phyloP scores from a whole-genome alignment of 2,113 vertebrate genomes.

The Chrysochloris asiatica region DNA sequence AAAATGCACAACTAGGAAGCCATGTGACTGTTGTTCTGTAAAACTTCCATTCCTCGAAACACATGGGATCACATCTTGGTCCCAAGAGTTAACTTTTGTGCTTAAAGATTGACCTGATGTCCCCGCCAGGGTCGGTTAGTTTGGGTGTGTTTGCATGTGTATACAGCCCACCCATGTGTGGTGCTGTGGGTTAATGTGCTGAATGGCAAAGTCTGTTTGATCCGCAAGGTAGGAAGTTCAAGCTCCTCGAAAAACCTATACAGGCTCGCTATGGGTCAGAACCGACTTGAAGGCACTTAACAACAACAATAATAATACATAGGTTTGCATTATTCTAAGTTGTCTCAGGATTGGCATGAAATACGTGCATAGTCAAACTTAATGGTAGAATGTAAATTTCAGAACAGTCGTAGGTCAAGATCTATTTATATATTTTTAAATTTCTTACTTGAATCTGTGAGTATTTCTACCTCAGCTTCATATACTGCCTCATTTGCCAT shows the following conservation, averaged over 20 bases:
- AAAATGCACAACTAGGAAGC: too few species aligned
- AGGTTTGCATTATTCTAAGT: neutral
- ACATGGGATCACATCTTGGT: too few species aligned
- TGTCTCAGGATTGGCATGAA: neutral
- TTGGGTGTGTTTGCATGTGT: neutral
- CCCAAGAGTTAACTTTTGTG: neutral
- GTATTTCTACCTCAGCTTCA: neutral
- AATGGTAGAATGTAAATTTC: neutral
- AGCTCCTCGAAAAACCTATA: too few species aligned
- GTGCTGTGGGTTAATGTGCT: too few species aligned
- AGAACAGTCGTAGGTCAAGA: neutral
- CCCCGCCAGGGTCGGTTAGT: neutral
- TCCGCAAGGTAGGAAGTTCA: too few species aligned
- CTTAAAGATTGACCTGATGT: neutral
- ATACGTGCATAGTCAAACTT: neutral
- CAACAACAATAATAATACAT: too few species aligned
- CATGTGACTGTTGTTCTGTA: neutral
- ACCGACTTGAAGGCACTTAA: too few species aligned
- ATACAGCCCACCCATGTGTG: too few species aligned
- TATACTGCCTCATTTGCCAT: constrained; percentile 33
- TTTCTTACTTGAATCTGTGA: constrained; percentile 7
- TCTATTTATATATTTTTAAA: too few species aligned
- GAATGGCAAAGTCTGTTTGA: too few species aligned
- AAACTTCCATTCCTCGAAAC: neutral
- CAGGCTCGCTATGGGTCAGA: too few species aligned